phyloP scores from a whole-genome alignment of 2,113 vertebrate species.

The Calypte anna region DNA sequence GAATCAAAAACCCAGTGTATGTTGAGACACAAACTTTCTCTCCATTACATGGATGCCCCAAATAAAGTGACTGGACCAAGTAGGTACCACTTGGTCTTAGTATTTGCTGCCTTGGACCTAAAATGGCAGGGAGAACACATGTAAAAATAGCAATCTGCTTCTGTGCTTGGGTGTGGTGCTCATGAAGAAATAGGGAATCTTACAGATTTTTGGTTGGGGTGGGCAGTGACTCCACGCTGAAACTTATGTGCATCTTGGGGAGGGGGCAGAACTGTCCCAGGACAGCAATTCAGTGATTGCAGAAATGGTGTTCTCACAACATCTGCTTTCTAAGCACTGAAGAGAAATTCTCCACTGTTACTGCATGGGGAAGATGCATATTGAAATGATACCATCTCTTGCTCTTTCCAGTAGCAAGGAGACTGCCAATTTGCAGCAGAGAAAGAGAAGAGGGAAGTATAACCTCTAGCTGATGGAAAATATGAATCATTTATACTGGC shows the following conservation, averaged over 20 bases:
- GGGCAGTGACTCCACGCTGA: not conserved
- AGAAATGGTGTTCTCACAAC: not conserved
- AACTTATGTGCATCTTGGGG: not conserved
- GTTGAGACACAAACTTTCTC: not conserved
- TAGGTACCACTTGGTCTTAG: not conserved
- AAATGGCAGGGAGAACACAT: not conserved
- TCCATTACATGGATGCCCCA: accelerated
- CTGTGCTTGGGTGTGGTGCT: not conserved
- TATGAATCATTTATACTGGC: constrained; percentile 22
- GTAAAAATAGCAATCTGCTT: not conserved
- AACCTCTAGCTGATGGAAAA: not conserved
- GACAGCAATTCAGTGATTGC: not conserved
- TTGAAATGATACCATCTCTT: not conserved
- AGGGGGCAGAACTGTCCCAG: too few species aligned
- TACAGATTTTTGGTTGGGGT: not conserved
- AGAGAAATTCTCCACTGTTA: not conserved
- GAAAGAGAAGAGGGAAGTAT: not conserved
- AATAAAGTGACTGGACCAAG: not conserved
- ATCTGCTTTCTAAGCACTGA: accelerated
- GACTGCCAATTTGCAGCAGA: constrained; percentile 9
- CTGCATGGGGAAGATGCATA: not conserved
- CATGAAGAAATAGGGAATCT: not conserved
- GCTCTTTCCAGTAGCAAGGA: not conserved
- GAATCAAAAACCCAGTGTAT: not conserved
- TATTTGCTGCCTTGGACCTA: not conserved